Evolutionary conservation across 2,888 invertebrate genomes (phyloP).

Genomic region (Drosophila subquinaria): DNA sequence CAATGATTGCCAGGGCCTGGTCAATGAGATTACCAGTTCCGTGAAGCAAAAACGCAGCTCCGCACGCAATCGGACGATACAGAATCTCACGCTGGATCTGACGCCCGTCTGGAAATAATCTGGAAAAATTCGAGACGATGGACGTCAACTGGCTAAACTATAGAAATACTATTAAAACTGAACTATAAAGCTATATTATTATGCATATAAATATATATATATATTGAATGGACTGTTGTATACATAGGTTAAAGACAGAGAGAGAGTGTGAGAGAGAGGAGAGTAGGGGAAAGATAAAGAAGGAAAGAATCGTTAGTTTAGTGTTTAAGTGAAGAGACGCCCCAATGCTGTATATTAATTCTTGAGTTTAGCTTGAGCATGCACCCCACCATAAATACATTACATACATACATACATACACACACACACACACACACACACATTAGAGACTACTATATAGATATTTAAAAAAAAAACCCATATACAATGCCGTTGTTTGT

Average conservation of each 20-base stretch:
- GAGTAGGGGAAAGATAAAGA: constrained; percentile 32
- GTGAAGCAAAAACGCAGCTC: constrained; percentile 92
- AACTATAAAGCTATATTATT: constrained; percentile 25
- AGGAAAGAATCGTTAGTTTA: constrained; percentile 59
- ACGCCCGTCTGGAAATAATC: constrained; percentile 91
- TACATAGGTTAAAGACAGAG: constrained; percentile 46
- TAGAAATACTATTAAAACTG: constrained; percentile 17
- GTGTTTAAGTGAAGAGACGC: constrained; percentile 46
- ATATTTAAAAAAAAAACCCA: constrained; percentile 28
- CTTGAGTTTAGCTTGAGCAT: constrained; percentile 62
- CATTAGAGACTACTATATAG: constrained; percentile 19
- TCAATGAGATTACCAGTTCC: constrained; percentile 96
- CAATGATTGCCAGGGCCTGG: constrained; percentile 97
- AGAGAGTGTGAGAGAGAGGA: neutral
- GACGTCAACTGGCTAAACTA: constrained; percentile 24
- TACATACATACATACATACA: constrained; percentile 25
- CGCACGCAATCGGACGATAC: constrained; percentile 92
- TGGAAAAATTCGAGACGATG: neutral
- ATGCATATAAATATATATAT: constrained; percentile 44
- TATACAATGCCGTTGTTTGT: constrained; percentile 70
- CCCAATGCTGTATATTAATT: constrained; percentile 49
- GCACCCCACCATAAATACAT: constrained; percentile 70
- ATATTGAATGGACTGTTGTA: constrained; percentile 71
- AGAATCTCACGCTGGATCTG: constrained; percentile 93
- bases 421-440: constrained; percentile 23